Conservation (phyloP, 2,888 invertebrate genomes). For the Tachina lurida region DNA sequence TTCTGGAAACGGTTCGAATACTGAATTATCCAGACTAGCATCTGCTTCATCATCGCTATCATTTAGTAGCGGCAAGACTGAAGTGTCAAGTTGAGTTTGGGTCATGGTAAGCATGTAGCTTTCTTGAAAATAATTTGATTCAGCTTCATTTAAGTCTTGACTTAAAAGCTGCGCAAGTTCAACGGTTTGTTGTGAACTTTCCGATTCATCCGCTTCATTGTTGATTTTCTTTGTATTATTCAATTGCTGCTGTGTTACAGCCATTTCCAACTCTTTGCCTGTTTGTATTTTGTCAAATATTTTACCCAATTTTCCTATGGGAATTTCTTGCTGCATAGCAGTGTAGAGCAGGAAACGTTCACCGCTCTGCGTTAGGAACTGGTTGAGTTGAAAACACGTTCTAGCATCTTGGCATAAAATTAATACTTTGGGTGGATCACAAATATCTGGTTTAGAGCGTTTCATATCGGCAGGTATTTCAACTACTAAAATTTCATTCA, state of each 20-base stretch:
- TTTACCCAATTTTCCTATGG: slow-evolving; percentile 85
- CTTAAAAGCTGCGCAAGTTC: slow-evolving; percentile 78
- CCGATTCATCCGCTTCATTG: slow-evolving; percentile 27
- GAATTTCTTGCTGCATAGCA: slow-evolving; percentile 85
- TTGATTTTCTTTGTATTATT: slow-evolving; percentile 27
- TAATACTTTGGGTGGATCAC: slow-evolving; percentile 87
- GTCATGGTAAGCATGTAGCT: slow-evolving; percentile 89
- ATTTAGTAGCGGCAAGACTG: slow-evolving; percentile 61
- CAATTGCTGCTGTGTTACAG: slow-evolving; percentile 59
- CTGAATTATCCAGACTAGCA: slow-evolving; percentile 77
- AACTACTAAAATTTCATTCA: slow-evolving; percentile 89
- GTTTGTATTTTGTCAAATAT: slow-evolving; percentile 83
- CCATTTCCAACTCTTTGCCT: slow-evolving; percentile 68
- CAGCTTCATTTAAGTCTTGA: slow-evolving; percentile 76
- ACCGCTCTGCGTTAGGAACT: slow-evolving; percentile 87
- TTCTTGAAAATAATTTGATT: slow-evolving; percentile 85
- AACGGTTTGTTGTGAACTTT: slow-evolving; percentile 73
- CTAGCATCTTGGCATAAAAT: slow-evolving; percentile 92
- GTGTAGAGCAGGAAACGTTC: slow-evolving; percentile 86
- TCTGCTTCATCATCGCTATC: slow-evolving; percentile 67
- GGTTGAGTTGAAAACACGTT: slow-evolving; percentile 91
- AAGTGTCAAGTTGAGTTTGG: slow-evolving; percentile 81
- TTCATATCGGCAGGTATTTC: slow-evolving; percentile 92
- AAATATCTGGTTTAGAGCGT: slow-evolving; percentile 79
- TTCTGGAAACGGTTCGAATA: slow-evolving; percentile 87